Conservation (phyloP, 2,888 invertebrate species). For the Luffia ferchaultella region DNA sequence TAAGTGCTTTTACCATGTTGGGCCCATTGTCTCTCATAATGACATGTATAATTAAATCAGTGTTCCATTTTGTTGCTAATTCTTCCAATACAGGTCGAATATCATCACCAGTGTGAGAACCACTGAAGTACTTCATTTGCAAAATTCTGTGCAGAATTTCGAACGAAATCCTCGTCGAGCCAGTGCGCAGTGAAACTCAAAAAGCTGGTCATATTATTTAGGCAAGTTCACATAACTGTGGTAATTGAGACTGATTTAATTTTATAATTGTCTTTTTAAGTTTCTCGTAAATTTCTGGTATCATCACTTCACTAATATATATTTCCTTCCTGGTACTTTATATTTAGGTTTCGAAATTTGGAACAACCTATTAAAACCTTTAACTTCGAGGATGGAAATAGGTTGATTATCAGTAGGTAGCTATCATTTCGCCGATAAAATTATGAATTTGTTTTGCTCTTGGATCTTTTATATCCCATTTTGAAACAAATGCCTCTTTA, state of each 20-base stretch:
- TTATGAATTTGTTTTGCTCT: neutral
- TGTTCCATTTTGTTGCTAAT: constrained; percentile 7
- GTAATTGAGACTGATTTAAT: neutral
- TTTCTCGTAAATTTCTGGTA: neutral
- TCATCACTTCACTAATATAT: constrained; percentile 5
- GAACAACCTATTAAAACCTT: neutral
- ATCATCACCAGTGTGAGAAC: constrained; percentile 8
- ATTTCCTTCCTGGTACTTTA: constrained; percentile 3
- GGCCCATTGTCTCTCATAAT: constrained; percentile 5
- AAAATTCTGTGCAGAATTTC: constrained; percentile 8
- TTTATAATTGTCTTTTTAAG: neutral
- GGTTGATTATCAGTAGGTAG: neutral
- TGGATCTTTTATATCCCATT: neutral
- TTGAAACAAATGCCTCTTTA: constrained; percentile 2
- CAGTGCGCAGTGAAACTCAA: constrained; percentile 12
- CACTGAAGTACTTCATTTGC: constrained; percentile 10
- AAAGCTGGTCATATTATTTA: constrained; percentile 9
- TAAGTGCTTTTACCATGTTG: constrained; percentile 11
- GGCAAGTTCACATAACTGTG: constrained; percentile 8
- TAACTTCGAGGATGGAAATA: neutral
- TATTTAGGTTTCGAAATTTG: constrained; percentile 6
- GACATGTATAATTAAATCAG: constrained; percentile 8
- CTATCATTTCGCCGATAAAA: neutral
- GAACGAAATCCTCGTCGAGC: constrained; percentile 9
- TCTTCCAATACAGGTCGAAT: constrained; percentile 9